Percentiles rank a stretch among this genome's conserved stretches.
phyloP scores from a whole-genome alignment of 2,113 vertebrate species.

The Chelonoidis abingdonii region DNA sequence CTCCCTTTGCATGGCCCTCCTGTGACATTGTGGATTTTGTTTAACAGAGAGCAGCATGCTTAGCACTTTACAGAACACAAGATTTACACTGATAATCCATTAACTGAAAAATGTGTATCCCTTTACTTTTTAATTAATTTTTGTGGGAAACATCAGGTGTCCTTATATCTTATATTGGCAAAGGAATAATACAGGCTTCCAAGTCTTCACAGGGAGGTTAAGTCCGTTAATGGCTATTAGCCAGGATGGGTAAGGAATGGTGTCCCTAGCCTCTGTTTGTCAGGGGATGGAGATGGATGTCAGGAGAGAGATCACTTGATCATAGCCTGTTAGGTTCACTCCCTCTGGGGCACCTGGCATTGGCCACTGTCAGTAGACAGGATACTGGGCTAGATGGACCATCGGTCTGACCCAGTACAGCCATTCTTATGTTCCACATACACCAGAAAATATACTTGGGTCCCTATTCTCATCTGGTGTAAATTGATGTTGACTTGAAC shows the following conservation, averaged over 20 bases:
- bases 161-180: neutral
- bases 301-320: too few species aligned
- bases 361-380: too few species aligned
- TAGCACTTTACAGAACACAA: neutral
- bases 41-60: neutral
- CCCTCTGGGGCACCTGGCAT: too few species aligned
- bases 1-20: neutral
- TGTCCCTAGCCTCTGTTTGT: too few species aligned
- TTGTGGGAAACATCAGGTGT: neutral
- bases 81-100: neutral
- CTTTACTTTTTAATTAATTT: neutral
- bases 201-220: neutral
- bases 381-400: too few species aligned
- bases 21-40: neutral
- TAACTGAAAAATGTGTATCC: neutral
- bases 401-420: too few species aligned
- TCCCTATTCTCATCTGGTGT: neutral
- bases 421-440: neutral
- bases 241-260: too few species aligned
- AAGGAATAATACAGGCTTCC: neutral
- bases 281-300: too few species aligned
- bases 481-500: neutral
- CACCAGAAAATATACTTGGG: neutral
- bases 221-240: too few species aligned
- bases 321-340: too few species aligned